Base-by-base conservation (phyloP, 2,797 vertebrate genomes). In the Morelia viridis region DNA sequence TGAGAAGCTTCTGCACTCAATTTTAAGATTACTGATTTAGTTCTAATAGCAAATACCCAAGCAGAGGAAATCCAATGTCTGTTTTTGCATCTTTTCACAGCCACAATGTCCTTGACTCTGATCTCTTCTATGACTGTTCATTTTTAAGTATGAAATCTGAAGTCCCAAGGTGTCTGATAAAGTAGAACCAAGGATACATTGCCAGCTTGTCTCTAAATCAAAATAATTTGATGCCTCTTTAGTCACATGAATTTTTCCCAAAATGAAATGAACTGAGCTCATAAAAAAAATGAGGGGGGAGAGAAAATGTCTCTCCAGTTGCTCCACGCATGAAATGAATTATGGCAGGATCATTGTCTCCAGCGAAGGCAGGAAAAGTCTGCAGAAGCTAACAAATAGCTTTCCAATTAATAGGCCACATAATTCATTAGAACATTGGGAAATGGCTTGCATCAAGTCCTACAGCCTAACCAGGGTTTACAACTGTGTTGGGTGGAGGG, bases 161-260 rank as follows among this genome's bases (percentile, higher is more conserved):
- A 87, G 85, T 90, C 89, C 89, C 41, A 11, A 91, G 65, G 24
- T 90, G 50, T 88, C 88, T 90, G 88, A 26, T 80, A 64, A 87
- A 93, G 53, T 3, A 4, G 86, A 95, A 71, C 92, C 86, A 92
- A 90, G 92, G 93, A 92, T 19, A 5, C 17, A 12, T 58, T 91
- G 57, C 68, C 9, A 1, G 90, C 83, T 41, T 10, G 80, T 71
- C 92, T 86, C 57, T 91, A 94, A 94, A 95, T 95, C 93, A 93
- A 91, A 95, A 91, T 93, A 46, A 88, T 95, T 93, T 92, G 94
- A 96, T 50, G 71, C 31, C 92, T 92, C 92, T 90, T 92, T 92
- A 92, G 89, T 90, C 92, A 87, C 89, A 92, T 83, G 89, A 90
- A 92, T 90, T 92, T 92, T 76, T 65, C 57, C 85, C 89, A 90